Conservation (phyloP, 2,888 invertebrate genomes). For the Anthoptus insignis region DNA sequence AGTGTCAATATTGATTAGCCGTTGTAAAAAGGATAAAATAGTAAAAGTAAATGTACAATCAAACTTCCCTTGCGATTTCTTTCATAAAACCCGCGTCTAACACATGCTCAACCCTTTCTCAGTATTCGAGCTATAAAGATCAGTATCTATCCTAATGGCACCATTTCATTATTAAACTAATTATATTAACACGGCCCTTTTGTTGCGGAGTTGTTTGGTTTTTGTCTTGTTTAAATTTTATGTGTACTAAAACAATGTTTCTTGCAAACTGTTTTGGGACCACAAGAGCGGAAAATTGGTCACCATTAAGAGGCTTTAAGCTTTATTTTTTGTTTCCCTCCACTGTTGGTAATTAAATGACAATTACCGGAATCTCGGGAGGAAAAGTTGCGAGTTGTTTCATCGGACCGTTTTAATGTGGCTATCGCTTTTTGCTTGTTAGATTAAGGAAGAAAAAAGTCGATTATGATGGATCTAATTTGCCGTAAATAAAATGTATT, state of each 20-base stretch:
- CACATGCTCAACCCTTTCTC: background rate
- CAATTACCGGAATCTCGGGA: conserved; percentile 71
- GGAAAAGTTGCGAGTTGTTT: conserved; percentile 32
- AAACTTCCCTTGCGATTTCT: too few relatives aligned
- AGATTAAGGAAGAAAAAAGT: conserved; percentile 13
- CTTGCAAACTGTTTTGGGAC: conserved; percentile 48
- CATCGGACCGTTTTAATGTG: conserved; percentile 36
- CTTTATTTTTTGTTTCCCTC: conserved; percentile 66
- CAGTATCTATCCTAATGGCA: conserved; percentile 1
- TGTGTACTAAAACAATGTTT: conserved; percentile 54
- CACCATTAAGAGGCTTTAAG: conserved; percentile 61
- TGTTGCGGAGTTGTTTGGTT: conserved; percentile 8
- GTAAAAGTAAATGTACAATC: too few relatives aligned
- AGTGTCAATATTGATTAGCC: too few relatives aligned
- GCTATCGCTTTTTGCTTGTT: conserved; percentile 36
- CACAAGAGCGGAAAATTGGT: conserved; percentile 59
- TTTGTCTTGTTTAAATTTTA: conserved; percentile 42
- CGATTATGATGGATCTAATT: conserved; percentile 19
- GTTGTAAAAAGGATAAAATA: too few relatives aligned
- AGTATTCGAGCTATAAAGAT: background rate
- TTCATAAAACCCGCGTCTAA: background rate
- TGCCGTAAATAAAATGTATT: too few relatives aligned
- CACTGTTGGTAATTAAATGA: conserved; percentile 78
- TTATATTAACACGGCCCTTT: background rate
- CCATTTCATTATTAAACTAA: conserved; percentile 10